phyloP scores from a whole-genome alignment of 1,140 invertebrate genomes.

The Schmidtea mediterranea region DNA sequence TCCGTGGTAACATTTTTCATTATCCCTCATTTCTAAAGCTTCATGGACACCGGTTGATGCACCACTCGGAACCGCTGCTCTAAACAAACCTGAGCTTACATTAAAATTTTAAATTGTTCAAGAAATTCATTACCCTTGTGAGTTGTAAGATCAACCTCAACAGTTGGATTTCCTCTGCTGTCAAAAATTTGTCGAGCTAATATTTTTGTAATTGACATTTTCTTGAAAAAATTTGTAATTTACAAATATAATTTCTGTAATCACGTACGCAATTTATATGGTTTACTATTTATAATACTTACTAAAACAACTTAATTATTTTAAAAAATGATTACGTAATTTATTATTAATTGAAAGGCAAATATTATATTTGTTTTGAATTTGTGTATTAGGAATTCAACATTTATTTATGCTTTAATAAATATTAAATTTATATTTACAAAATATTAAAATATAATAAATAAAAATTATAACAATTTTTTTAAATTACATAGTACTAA shows the following conservation, averaged over 20 bases:
- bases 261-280: not conserved
- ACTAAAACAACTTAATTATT: too few species aligned
- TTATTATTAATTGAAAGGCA: too few species aligned
- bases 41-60: constrained; percentile 90
- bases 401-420: too few species aligned
- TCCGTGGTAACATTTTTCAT: constrained; percentile 50
- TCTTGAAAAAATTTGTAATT: not conserved
- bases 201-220: constrained; percentile 45
- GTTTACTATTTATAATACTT: too few species aligned
- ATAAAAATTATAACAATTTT: too few species aligned
- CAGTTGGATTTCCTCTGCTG: constrained; percentile 89
- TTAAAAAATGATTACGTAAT: too few species aligned
- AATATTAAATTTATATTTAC: too few species aligned
- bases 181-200: constrained; percentile 88
- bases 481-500: too few species aligned
- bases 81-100: constrained; percentile 35
- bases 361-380: too few species aligned
- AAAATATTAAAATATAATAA: too few species aligned
- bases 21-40: constrained; percentile 75
- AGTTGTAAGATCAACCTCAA: constrained; percentile 64
- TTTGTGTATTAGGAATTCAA: too few species aligned
- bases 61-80: constrained; percentile 83
- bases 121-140: constrained; percentile 31
- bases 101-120: too few species aligned
- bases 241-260: not conserved